These are phyloP conservation scores for Andrena chrysosceles DNA, from an alignment of 2,888 invertebrate species.

Conservation along the genomic window DNA sequence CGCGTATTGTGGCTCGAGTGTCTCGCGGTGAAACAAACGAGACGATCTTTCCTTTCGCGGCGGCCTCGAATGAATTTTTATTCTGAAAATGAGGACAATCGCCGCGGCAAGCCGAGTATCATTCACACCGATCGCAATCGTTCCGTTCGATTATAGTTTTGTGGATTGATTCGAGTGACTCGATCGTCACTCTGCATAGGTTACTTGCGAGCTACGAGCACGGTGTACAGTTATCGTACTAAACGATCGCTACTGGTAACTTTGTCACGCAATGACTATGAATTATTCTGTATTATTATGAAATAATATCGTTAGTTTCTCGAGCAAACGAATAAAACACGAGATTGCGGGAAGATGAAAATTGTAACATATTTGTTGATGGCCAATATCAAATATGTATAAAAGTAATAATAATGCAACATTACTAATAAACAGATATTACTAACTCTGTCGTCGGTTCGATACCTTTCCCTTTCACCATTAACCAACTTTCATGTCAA, in stretches of 20 bases:
- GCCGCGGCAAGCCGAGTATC: neutral
- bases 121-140: constrained; percentile 10
- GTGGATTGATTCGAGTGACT: constrained; percentile 15
- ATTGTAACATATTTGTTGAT: constrained; percentile 82
- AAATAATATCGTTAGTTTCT: constrained; percentile 76
- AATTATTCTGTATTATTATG: constrained; percentile 78
- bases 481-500: too few species aligned
- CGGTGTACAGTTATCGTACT: constrained; percentile 75
- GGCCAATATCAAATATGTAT: constrained; percentile 82
- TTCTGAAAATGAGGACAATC: constrained; percentile 1
- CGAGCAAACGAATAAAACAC: constrained; percentile 73
- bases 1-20: constrained; percentile 60
- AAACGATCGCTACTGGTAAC: constrained; percentile 73
- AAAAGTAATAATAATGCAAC: constrained; percentile 80
- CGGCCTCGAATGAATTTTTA: constrained; percentile 7
- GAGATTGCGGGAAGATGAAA: constrained; percentile 60
- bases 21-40: constrained; percentile 54
- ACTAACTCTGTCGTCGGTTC: constrained; percentile 59
- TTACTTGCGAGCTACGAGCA: constrained; percentile 56
- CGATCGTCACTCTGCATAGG: constrained; percentile 27
- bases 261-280: constrained; percentile 70
- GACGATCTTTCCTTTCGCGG: constrained; percentile 12
- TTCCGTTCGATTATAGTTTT: constrained; percentile 26
- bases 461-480: neutral
- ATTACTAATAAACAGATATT: constrained; percentile 80